phyloP scores from a whole-genome alignment of 2,888 invertebrate genomes.

The Cartodere bifasciata region DNA sequence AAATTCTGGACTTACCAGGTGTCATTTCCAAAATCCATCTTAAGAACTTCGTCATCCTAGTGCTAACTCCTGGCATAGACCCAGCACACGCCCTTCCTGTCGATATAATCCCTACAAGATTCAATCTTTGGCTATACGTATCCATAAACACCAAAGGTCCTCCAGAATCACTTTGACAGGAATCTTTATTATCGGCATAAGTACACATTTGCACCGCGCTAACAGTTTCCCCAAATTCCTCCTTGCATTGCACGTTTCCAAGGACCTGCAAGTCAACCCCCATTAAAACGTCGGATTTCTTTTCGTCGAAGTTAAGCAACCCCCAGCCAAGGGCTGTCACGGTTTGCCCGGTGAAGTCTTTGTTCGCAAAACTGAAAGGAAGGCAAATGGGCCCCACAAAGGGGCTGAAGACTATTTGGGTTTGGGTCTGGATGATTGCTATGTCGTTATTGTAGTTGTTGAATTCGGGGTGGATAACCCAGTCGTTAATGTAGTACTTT shows the following conservation, averaged over 20 bases:
- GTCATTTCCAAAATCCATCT: constrained; percentile 40
- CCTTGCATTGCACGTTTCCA: constrained; percentile 33
- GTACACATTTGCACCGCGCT: constrained; percentile 25
- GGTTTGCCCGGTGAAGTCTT: constrained; percentile 27
- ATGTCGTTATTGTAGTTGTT: constrained; percentile 38
- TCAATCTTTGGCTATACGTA: constrained; percentile 28
- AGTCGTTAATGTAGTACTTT: constrained; percentile 27
- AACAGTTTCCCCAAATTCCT: constrained; percentile 15
- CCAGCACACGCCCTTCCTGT: constrained; percentile 43
- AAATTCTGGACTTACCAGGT: constrained; percentile 21
- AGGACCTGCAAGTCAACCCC: constrained; percentile 43
- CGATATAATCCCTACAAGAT: constrained; percentile 41
- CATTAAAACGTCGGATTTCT: constrained; percentile 36
- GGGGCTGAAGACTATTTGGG: constrained; percentile 36
- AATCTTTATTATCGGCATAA: constrained; percentile 20
- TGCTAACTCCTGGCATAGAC: constrained; percentile 39
- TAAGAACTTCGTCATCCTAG: constrained; percentile 40
- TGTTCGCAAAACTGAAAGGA: constrained; percentile 41
- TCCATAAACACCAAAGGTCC: constrained; percentile 37
- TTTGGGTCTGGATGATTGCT: constrained; percentile 34
- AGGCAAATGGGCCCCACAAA: constrained; percentile 50
- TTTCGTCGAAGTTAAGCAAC: constrained; percentile 37
- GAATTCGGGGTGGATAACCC: constrained; percentile 35
- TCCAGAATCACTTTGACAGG: constrained; percentile 25
- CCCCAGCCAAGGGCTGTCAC: constrained; percentile 49